Evolutionary conservation across 2,888 invertebrate genomes (phyloP), one percentile per base, ranked within the genome.

Genomic region (Chloromyia formosa): DNA sequence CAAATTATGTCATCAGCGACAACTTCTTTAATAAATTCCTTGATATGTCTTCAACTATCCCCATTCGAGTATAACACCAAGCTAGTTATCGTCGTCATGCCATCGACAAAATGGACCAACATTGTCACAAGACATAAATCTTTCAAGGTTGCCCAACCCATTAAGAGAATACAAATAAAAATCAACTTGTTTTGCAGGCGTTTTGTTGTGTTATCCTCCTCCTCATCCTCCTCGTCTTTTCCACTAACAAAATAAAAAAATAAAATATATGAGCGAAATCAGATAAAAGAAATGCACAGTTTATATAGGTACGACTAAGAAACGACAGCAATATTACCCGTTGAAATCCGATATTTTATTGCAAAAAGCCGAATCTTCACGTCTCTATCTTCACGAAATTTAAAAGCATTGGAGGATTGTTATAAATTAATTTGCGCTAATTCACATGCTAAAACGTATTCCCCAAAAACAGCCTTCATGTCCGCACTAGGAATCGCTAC

Each of bases 81-180:
- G 27, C 49, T 1, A 10, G 49, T 49, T n/a, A 49, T 49, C 27
- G 10, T 49, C 49, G 12, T 49, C 3, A 10, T 49, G 49, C 49
- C 49, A 35, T 35, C 27, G 27, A 35, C 27, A 49, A 49, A 49
- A n/a, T 49, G 49, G 12, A 49, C 16, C 49, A 49, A 49, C 49
- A 49, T 12, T 49, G 12, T 49, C 49, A 3, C 49, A 49, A 49
- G 20, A 22, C 60, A 61, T 61, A 61, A 61, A 61, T 61, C 60
- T 61, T 61, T 61, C 60, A 61, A 61, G 60, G 60, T 61, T 61
- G 60, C 60, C 27, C 16, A 61, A 61, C 23, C 49, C 49, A 49
- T 49, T 49, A 49, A 49, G 2, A 49, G 49, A 61, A 1, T 61
- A 5, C 1, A 58, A 18, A 18, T n/a, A 20, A 14, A 61, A 61